Base-by-base conservation (phyloP, 2,888 invertebrate species). In the Spatulosminthurus flaviceps region DNA sequence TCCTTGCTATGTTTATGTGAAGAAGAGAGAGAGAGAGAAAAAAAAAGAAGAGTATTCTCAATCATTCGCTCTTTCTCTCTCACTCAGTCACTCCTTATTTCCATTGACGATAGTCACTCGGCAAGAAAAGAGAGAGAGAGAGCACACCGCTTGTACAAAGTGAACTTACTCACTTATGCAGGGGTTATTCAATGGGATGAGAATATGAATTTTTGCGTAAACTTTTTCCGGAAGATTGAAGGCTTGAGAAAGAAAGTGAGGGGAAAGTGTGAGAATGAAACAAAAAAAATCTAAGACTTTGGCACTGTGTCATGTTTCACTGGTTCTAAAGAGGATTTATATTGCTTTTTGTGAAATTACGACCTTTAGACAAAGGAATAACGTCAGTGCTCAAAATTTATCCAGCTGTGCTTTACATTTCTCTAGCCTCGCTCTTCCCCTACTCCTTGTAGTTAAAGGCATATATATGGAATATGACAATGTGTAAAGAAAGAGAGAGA, bases 291-390 rank as follows among this genome's bases (percentile, higher is more conserved):
- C 21, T n/a, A 29, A 34, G 19, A 22, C 70, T 41, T 21, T 34
- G 34, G 41, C 70, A 51, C 75, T 76, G 21, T 67, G 64, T 74
- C 73, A 76, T 76, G 76, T 67, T 67, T 76, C 67, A 67, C 19
- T 42, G 41, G 34, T 22, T 43, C 66, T 43, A 67, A 67, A 43
- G 67, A 64, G 67, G 67, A 76, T 76, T 76, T 76, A 67, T 76
- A 64, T 66, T 64, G 75, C 34, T 75, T 75, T 75, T 75, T 66
- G 64, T 74, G 29, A 34, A 64, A 74, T 74, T 64, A 74, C 61
- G 61, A 73, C 60, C n/a, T n/a, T 51, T 51, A 9, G 7, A 2
- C 19, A n/a, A n/a, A 51, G 16, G 51, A 51, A 51, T 51, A 51
- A 19, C 51, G 5, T 2, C 51, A 51, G 51, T 51, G n/a, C 51